Base-by-base conservation (phyloP, 2,888 invertebrate species). In the Rhamphomyia laevipes region DNA sequence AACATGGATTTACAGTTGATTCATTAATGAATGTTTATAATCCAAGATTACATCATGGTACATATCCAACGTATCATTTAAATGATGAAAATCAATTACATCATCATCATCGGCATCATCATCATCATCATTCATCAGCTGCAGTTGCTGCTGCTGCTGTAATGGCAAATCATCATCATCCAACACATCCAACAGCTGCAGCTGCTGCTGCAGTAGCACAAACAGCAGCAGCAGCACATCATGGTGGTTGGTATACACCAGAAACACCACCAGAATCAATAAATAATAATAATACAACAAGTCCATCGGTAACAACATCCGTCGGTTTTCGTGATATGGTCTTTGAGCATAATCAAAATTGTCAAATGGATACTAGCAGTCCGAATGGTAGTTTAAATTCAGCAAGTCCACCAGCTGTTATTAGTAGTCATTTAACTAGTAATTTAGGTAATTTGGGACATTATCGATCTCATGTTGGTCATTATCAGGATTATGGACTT, bases 21-120 rank as follows among this genome's bases (percentile, higher is more conserved):
- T 70, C 71, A 10, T 61, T 71, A 37, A 71, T 71, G 71, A 70
- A 70, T 55, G 70, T 68, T 45, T 71, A 71, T 51, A 70, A 70
- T 62, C 70, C 70, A 21, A 61, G 71, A 45, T 63, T 71, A 46
- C 70, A 70, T 56, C 70, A 69, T 57, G 61, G 61, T 57, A 63
- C 69, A 51, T 66, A 69, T 58, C 68, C 71, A 48, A 52, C 57
- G 37, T 70, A 71, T 58, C 71, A 71, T 51, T 56, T 70, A 51
- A 70, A 70, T 46, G 70, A 71, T 30, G 70, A 71, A 27, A 70
- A 70, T 52, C 65, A 65, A 59, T 63, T 65, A 51, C 56, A 56
- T 23, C 68, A 68, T 55, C 65, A 59, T 12, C 65, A 66, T 51
- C 64, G 66, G 49, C 52, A 46, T 47, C 53, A 31, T 46, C 46